Conservation (phyloP, 2,113 vertebrate genomes). For the Eublepharis macularius region DNA sequence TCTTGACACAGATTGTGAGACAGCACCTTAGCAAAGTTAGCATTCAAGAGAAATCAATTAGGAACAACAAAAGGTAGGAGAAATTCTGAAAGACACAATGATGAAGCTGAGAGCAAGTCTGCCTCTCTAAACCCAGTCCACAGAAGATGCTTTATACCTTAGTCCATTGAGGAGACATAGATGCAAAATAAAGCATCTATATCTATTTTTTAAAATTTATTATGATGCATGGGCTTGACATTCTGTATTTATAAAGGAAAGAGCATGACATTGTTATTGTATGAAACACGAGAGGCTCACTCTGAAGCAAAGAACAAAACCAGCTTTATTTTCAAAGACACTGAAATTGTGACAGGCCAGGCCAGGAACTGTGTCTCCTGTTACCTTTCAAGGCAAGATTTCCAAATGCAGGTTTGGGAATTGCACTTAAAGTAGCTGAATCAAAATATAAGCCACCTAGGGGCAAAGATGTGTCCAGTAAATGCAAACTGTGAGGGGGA, state of each 20-base stretch:
- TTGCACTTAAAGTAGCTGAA: conserved; percentile 51
- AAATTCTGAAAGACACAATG: background rate
- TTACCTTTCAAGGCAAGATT: conserved; percentile 64
- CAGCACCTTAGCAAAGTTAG: background rate
- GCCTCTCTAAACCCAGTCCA: background rate
- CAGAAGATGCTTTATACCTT: background rate
- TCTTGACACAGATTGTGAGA: background rate
- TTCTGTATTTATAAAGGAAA: background rate
- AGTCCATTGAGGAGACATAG: background rate
- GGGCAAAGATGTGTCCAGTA: conserved; percentile 49
- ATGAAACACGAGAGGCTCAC: conserved; percentile 50
- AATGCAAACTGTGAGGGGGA: conserved; percentile 48
- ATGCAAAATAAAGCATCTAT: background rate
- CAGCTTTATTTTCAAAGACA: conserved; percentile 72
- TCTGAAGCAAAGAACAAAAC: conserved; percentile 57
- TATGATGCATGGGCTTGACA: background rate
- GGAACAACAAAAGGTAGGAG: background rate
- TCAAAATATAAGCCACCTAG: conserved; percentile 1
- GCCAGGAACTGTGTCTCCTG: conserved; percentile 56
- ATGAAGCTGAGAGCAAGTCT: background rate
- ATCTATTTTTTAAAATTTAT: background rate
- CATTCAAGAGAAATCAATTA: background rate
- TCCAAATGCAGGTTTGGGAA: conserved; percentile 37
- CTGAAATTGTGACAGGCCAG: conserved; percentile 52
- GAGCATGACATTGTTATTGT: background rate